Evolutionary conservation across 2,888 invertebrate genomes (phyloP), one percentile per base, ranked within the genome.

Genomic region (Clunio marinus): DNA sequence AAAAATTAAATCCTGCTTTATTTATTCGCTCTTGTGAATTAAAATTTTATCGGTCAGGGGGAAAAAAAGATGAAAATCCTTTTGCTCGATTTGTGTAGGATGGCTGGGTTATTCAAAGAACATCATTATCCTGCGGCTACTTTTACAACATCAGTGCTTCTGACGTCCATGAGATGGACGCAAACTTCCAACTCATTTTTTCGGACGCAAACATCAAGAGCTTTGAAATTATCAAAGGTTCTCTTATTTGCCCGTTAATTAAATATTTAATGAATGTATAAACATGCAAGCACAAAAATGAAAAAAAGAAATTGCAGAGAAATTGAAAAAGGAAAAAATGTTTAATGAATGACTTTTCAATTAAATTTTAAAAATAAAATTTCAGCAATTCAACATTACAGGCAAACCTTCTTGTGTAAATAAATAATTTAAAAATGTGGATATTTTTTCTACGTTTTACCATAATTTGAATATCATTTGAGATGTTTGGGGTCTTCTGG

Each of bases 11-110:
- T 27, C 27, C 57, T 57, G 27, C 25, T 57, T 57, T 57, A 57
- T 57, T 57, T 57, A 57, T 25, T 57, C 57, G 57, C 25, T 25
- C 27, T 57, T 57, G 57, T 57, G 27, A 57, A 57, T 57, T 57
- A 57, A 57, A 57, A 57, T 57, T 57, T 57, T 8, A 57, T 51
- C 41, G 41, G 13, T 3, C 20, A 17, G 13, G 51, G 2, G 51
- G 51, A 51, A 8, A 22, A n/a, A n/a, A n/a, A n/a, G n/a, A n/a
- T n/a, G 51, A 13, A 17, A 51, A 51, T n/a, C 20, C 51, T 22
- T n/a, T 41, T 3, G 51, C 41, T 51, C n/a, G n/a, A n/a, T n/a
- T n/a, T n/a, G n/a, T n/a, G n/a, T n/a, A n/a, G n/a, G n/a, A n/a
- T n/a, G n/a, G n/a, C n/a, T n/a, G n/a, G n/a, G n/a, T 10, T 32